Conservation (phyloP, 2,113 vertebrate species). For the Girardinichthys multiradiatus region DNA sequence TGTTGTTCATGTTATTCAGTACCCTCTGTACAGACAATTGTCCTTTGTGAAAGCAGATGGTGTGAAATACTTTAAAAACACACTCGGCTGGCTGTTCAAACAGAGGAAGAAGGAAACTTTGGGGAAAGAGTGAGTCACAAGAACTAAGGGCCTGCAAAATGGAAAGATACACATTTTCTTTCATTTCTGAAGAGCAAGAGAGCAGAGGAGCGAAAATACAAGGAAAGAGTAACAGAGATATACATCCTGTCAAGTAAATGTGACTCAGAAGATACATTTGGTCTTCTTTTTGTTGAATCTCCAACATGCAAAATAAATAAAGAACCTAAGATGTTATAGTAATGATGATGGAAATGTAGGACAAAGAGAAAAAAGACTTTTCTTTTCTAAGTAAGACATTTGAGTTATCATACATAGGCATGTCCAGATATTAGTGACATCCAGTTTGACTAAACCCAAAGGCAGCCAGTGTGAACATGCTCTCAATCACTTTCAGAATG, state of each 20-base stretch:
- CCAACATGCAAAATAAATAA: no score
- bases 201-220: background rate
- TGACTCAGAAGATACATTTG: background rate
- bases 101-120: conserved; percentile 59
- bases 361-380: background rate
- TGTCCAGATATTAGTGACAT: conserved; percentile 42
- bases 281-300: background rate
- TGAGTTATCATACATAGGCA: conserved; percentile 26
- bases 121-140: conserved; percentile 67
- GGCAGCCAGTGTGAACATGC: conserved; percentile 67
- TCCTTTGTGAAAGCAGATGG: conserved; percentile 3
- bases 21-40: background rate
- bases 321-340: background rate
- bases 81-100: background rate
- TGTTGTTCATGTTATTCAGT: background rate
- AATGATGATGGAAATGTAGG: background rate
- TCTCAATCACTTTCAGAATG: conserved; percentile 61
- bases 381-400: background rate
- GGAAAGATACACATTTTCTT: conserved; percentile 22
- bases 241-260: background rate
- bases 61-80: conserved; percentile 16
- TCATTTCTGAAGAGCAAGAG: background rate
- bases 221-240: background rate
- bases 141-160: conserved; percentile 31
- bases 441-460: conserved; percentile 56